Evolutionary conservation across 2,113 vertebrate genomes (phyloP).

Genomic region (Atlantisia rogersi): DNA sequence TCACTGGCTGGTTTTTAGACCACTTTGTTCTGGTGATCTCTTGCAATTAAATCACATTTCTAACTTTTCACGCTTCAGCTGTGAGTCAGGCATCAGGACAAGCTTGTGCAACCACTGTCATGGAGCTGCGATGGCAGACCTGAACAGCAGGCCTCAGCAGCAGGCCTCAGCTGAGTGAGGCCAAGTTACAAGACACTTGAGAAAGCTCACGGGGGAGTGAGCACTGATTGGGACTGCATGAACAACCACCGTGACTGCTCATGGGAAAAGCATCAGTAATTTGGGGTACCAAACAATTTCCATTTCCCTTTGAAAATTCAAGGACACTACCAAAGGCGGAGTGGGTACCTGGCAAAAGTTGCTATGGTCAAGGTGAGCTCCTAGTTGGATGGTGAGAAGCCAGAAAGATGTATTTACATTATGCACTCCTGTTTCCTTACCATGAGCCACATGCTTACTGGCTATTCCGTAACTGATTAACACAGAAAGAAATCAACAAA

Average conservation of each 20-base stretch:
- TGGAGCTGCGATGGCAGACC: background rate
- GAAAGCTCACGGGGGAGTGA: background rate
- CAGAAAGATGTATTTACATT: background rate
- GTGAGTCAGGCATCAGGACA: background rate
- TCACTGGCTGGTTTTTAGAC: background rate
- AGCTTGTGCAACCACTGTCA: background rate
- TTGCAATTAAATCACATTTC: background rate
- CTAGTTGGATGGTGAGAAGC: background rate
- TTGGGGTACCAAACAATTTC: background rate
- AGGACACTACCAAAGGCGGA: background rate
- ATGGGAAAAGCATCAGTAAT: background rate
- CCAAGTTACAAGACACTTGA: background rate
- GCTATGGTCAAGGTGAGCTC: background rate
- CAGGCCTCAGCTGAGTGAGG: accelerated
- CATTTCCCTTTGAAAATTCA: background rate
- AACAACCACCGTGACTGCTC: background rate
- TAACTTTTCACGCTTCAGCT: background rate
- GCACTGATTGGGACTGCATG: background rate
- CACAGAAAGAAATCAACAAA: background rate
- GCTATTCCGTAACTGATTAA: background rate
- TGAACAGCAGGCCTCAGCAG: accelerated
- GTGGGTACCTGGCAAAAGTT: background rate
- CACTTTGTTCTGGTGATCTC: background rate
- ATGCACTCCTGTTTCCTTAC: background rate
- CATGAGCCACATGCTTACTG: background rate